phyloP scores from a whole-genome alignment of 2,888 invertebrate species.

The Drosophila hamatofila region DNA sequence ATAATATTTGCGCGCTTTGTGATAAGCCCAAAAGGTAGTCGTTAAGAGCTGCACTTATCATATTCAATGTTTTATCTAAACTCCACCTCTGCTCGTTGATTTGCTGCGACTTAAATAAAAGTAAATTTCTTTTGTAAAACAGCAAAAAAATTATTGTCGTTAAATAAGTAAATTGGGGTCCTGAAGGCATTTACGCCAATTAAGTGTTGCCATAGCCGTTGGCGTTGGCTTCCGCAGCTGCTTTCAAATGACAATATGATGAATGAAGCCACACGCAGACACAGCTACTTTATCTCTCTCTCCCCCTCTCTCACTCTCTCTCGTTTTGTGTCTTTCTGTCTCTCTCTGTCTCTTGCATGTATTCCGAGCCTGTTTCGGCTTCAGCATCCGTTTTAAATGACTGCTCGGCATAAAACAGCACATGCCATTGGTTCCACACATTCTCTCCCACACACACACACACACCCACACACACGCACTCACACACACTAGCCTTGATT shows the following conservation, averaged over 20 bases:
- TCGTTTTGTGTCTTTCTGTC: not conserved
- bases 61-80: constrained; percentile 26
- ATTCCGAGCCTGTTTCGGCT: constrained; percentile 18
- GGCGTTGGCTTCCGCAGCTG: constrained; percentile 3
- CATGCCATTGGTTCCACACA: constrained; percentile 28
- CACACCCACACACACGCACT: not conserved
- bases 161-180: constrained; percentile 32
- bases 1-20: constrained; percentile 17
- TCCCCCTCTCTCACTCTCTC: not conserved
- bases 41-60: constrained; percentile 21
- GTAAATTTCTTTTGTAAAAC: constrained; percentile 12
- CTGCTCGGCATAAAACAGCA: constrained; percentile 36
- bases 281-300: no score
- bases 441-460: not conserved
- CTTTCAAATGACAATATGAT: constrained; percentile 39
- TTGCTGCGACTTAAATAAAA: not conserved
- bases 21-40: constrained; percentile 36
- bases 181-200: constrained; percentile 27
- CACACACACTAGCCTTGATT: constrained; percentile 22
- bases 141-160: not conserved
- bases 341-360: not conserved
- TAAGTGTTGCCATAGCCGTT: constrained; percentile 26
- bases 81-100: constrained; percentile 5
- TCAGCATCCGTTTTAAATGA: constrained; percentile 43
- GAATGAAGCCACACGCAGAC: constrained; percentile 25